Evolutionary conservation across 2,797 vertebrate genomes (phyloP).

Genomic region (Graptemys geographica): DNA sequence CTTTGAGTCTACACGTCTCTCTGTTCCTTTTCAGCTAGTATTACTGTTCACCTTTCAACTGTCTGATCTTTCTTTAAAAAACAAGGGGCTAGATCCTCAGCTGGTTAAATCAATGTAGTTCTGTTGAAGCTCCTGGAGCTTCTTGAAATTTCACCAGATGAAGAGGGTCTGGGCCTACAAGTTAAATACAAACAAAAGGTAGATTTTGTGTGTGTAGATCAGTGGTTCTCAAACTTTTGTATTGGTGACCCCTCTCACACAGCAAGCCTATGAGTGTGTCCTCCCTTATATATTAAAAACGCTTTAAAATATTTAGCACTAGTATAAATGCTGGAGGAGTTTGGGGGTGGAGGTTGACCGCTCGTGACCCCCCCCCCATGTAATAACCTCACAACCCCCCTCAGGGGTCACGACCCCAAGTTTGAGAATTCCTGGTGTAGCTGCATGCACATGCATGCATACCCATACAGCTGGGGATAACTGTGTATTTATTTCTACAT

Average conservation of each 20-base stretch:
- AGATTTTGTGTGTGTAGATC: neutral
- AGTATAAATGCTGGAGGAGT: no score
- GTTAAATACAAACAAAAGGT: neutral
- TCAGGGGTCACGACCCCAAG: no score
- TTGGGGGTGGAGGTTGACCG: no score
- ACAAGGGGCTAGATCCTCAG: neutral
- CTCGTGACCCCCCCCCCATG: no score
- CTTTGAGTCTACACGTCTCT: neutral
- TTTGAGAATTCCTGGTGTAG: no score
- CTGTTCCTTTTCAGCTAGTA: neutral
- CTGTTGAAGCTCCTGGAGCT: neutral
- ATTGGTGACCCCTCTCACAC: no score
- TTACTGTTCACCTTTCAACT: neutral
- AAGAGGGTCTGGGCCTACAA: neutral
- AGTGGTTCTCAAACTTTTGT: no score
- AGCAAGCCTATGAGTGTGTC: no score
- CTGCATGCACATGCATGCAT: neutral
- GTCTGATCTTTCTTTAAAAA: neutral
- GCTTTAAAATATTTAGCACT: no score
- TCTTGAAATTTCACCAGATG: neutral
- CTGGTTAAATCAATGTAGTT: neutral
- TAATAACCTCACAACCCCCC: no score
- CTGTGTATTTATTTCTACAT: neutral
- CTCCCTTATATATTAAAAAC: no score
- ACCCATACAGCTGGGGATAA: neutral